These are phyloP conservation scores for Melipona beecheii DNA, from an alignment of 2,888 invertebrate species.

Conservation along the genomic window DNA sequence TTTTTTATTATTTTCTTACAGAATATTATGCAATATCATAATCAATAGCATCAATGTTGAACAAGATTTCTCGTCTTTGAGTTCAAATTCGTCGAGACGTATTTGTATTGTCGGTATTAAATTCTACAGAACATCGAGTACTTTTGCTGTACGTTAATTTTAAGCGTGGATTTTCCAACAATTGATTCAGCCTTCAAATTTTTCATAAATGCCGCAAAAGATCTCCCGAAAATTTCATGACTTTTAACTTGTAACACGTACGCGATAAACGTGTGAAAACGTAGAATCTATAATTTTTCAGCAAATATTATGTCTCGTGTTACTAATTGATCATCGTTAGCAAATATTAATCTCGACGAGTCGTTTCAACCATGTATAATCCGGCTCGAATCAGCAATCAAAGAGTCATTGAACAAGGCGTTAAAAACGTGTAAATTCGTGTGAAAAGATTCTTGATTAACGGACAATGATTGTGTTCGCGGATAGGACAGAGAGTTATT, in stretches of 20 bases:
- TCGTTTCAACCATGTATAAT: neutral
- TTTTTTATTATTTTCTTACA: no score
- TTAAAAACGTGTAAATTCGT: slow-evolving; percentile 3
- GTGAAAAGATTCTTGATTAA: slow-evolving; percentile 47
- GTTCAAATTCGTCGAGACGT: no score
- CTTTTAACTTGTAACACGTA: neutral
- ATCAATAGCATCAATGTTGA: no score
- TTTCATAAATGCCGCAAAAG: neutral
- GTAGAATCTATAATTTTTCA: neutral
- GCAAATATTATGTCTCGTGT: neutral
- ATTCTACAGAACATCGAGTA: no score
- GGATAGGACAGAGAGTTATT: slow-evolving; percentile 6
- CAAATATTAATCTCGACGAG: neutral
- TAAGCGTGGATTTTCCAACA: no score
- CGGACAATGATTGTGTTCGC: slow-evolving; percentile 8
- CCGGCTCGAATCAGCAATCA: slow-evolving; percentile 31
- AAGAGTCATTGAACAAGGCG: slow-evolving; percentile 25
- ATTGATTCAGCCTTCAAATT: no score
- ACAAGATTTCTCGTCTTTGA: no score
- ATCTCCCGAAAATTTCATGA: neutral
- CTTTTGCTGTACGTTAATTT: no score
- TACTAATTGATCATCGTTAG: neutral
- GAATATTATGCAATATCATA: no score
- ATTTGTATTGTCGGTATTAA: no score
- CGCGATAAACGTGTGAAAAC: neutral